Conservation (phyloP, 1,140 invertebrate genomes). For the Eueides isabella region DNA sequence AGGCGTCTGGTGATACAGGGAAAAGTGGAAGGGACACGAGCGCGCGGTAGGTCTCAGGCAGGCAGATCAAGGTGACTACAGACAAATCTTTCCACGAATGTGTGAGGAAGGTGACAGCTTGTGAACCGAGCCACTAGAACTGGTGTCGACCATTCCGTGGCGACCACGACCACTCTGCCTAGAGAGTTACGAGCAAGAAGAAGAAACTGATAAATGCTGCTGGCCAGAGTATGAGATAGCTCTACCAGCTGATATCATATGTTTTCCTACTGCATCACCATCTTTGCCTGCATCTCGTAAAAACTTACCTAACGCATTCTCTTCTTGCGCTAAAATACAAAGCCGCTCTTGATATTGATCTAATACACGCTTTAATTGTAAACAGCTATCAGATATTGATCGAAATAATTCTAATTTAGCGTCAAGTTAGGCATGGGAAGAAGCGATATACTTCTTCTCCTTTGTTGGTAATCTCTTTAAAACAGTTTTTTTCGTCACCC, state of each 20-base stretch:
- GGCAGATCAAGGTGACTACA: no score
- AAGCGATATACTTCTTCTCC: conserved; percentile 98
- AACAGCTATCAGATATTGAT: conserved; percentile 96
- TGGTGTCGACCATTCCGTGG: no score
- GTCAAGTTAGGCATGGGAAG: conserved; percentile 98
- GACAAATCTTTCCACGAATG: no score
- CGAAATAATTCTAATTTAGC: conserved; percentile 98
- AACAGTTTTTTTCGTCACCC: conserved; percentile 98
- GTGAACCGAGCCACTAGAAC: no score
- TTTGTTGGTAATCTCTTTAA: conserved; percentile 97
- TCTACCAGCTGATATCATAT: conserved; percentile 97
- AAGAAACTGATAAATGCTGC: conserved; percentile 94
- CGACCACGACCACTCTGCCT: no score
- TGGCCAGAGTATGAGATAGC: conserved; percentile 97
- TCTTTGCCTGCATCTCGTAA: conserved; percentile 96
- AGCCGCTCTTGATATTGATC: conserved; percentile 97
- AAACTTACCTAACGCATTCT: conserved; percentile 97
- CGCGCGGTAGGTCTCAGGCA: no score
- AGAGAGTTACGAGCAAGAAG: no score
- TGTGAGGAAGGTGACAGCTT: no score
- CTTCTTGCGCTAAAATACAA: conserved; percentile 97
- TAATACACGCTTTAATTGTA: conserved; percentile 93
- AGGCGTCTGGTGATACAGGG: no score
- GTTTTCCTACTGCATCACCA: conserved; percentile 90
- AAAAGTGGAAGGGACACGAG: no score